A percentile compares a stretch with the other conserved stretches of the same genome.
phyloP scores from a whole-genome alignment of 2,797 vertebrate species.

The Gymnodraco acuticeps region DNA sequence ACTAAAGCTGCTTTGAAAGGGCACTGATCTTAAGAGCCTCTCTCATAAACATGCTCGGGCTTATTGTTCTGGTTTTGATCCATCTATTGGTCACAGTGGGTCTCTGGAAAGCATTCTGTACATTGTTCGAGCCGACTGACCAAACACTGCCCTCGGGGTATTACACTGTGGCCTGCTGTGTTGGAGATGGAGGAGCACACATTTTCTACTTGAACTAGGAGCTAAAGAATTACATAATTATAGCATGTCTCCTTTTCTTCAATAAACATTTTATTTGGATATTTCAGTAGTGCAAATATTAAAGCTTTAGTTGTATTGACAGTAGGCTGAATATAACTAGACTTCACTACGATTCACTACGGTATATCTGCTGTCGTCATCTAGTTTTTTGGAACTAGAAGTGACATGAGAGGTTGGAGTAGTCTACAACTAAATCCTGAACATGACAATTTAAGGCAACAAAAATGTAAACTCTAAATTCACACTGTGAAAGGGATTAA shows the following conservation, averaged over 20 bases:
- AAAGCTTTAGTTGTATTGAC: too few species aligned
- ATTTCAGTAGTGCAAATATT: too few species aligned
- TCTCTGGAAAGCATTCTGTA: conserved; percentile 62
- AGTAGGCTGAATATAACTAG: too few species aligned
- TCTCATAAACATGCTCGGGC: conserved; percentile 68
- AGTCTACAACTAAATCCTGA: too few species aligned
- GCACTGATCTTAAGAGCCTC: conserved; percentile 74
- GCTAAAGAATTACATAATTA: conserved; percentile 3
- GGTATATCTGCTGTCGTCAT: too few species aligned
- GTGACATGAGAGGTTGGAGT: too few species aligned
- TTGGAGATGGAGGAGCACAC: conserved; percentile 28
- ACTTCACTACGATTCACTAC: too few species aligned
- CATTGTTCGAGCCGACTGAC: conserved; percentile 61
- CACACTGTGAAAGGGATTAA: too few species aligned
- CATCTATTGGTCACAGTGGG: conserved; percentile 66
- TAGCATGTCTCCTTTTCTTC: neutral
- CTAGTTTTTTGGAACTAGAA: too few species aligned
- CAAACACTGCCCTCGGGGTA: conserved; percentile 51
- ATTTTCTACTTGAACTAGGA: conserved; percentile 39
- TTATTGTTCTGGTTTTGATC: conserved; percentile 75
- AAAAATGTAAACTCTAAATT: too few species aligned
- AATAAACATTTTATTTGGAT: neutral
- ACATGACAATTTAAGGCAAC: too few species aligned
- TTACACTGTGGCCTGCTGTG: conserved; percentile 36
- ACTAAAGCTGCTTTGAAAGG: conserved; percentile 82